phyloP scores from a whole-genome alignment of 2,797 vertebrate genomes.

The Ispidina picta region DNA sequence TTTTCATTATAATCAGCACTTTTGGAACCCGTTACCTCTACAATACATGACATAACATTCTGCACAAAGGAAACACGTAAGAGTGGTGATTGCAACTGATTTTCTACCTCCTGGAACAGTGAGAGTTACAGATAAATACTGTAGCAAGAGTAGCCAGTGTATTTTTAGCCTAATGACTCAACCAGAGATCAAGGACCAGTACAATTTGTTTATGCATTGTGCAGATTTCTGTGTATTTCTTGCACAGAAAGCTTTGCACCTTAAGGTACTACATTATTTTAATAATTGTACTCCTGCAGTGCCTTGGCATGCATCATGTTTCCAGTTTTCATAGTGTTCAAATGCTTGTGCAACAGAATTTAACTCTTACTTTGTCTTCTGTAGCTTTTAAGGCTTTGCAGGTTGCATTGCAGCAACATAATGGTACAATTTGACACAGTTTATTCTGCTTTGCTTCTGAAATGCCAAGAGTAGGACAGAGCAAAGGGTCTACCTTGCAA shows the following conservation, averaged over 20 bases:
- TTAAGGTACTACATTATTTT: neutral
- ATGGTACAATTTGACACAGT: neutral
- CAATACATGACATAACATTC: conserved; percentile 10
- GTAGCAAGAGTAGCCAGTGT: conserved; percentile 73
- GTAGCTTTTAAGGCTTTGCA: conserved; percentile 27
- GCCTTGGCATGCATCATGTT: neutral
- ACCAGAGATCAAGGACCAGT: conserved; percentile 44
- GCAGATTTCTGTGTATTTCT: conserved; percentile 41
- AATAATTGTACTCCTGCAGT: neutral
- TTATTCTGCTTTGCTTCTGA: conserved; percentile 5
- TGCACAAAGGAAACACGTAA: neutral
- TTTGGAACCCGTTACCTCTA: neutral
- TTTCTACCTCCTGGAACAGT: conserved; percentile 68
- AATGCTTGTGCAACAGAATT: neutral
- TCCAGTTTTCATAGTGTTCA: neutral
- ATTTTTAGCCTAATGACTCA: conserved; percentile 87
- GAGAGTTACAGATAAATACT: conserved; percentile 78
- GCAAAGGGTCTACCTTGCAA: neutral
- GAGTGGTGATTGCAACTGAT: conserved; percentile 20
- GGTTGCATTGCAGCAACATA: neutral
- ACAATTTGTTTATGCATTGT: conserved; percentile 51
- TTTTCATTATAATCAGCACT: neutral
- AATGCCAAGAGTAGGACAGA: neutral
- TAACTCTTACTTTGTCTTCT: conserved; percentile 27
- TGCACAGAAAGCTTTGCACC: neutral